phyloP scores from a whole-genome alignment of 2,113 vertebrate species.

The Meriones unguiculatus region DNA sequence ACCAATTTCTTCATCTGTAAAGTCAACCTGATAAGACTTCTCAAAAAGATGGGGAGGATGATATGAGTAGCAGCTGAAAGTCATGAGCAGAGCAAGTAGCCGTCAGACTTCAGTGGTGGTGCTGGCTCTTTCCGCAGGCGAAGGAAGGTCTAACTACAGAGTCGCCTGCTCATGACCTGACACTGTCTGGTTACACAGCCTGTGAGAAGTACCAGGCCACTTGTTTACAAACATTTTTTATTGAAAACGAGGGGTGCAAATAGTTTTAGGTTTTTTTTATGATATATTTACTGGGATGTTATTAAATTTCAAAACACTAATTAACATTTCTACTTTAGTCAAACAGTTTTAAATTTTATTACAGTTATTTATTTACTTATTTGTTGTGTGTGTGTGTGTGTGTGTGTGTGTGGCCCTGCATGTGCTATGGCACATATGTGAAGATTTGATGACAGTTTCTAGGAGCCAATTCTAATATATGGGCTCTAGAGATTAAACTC shows the following conservation, averaged over 20 bases:
- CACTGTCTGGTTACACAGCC: not conserved
- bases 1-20: constrained; percentile 19
- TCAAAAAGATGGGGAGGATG: not conserved
- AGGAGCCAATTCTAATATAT: not conserved
- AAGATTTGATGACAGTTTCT: no score
- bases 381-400: not conserved
- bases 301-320: constrained; percentile 18
- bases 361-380: not conserved
- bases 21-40: not conserved
- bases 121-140: not conserved
- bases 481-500: not conserved
- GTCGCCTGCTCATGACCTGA: not conserved
- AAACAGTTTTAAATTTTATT: constrained; percentile 6
- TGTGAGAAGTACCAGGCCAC: not conserved
- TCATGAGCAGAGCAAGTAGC: not conserved
- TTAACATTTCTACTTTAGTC: not conserved
- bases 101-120: not conserved
- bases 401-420: not conserved
- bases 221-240: not conserved
- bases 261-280: not conserved
- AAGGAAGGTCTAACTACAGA: not conserved
- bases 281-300: not conserved
- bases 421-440: not conserved
- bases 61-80: not conserved
- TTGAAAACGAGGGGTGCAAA: not conserved